Evolutionary conservation across 2,888 invertebrate species (phyloP), one percentile per base, ranked within the genome.

Genomic region (Itoplectis maculator): DNA sequence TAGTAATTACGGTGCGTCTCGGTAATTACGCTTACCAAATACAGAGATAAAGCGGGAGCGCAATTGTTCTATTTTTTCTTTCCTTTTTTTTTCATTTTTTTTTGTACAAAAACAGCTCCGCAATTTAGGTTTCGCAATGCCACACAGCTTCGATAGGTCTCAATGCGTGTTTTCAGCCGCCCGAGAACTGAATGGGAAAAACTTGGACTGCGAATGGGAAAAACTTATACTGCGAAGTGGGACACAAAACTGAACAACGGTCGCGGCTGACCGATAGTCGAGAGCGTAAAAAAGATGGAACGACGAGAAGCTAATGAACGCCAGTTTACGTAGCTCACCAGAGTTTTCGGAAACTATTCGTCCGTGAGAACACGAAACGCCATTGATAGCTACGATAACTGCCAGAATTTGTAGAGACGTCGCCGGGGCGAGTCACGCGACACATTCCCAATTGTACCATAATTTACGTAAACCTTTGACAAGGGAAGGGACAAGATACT

Each of bases 21-120:
- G 13, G 66, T 59, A 77, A 77, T 61, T 61, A 42, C 77, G 49
- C n/a, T 37, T 54, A 61, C 77, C 69, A 61, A 68, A 77, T 49
- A 68, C 63, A 61, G 77, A 61, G 61, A 77, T 63, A 69, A 51
- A 77, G 69, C 51, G 37, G 18, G 40, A 40, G 18, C 35, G n/a
- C 13, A 35, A 15, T 29, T 68, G 18, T 45, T 37, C 2, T 18
- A 11, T 69, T 69, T 69, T 69, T 65, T 45, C 9, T 23, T 65
- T 23, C 18, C 20, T 65, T 47, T 45, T 37, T n/a, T 45, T 47
- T 35, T 2, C 35, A 23, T 42, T 42, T 42, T 3, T 42, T 8
- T 8, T 18, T 9, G 7, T 37, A 23, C 18, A 8, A 15, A n/a
- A 66, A 9, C 13, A 29, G 47, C 8, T 23, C 15, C 37, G 18